A percentile compares a stretch with the other conserved stretches of the same genome.
phyloP scores from a whole-genome alignment of 1,140 invertebrate genomes.

The silkworm (Bombyx mori) region DNA sequence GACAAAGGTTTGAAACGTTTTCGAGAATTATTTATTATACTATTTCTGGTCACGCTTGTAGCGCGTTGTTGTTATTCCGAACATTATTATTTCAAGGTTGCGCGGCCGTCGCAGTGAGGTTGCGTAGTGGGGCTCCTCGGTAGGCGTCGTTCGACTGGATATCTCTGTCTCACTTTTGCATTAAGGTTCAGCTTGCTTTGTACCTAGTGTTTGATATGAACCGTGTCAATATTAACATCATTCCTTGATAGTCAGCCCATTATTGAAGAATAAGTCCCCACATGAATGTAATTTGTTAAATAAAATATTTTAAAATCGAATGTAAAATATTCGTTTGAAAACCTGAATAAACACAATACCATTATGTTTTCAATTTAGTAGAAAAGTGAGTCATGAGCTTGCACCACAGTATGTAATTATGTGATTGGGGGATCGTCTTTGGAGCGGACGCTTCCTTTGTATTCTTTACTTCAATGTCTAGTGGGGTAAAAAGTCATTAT shows the following conservation, averaged over 20 bases:
- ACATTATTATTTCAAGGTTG: slow-evolving; percentile 71
- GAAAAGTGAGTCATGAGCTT: slow-evolving; percentile 29
- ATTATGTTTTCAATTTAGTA: too few relatives aligned
- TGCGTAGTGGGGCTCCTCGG: slow-evolving; percentile 67
- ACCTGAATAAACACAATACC: slow-evolving; percentile 23
- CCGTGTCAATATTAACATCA: slow-evolving; percentile 41
- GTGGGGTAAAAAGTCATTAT: slow-evolving; percentile 5
- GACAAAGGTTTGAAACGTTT: slow-evolving; percentile 39
- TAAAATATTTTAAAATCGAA: slow-evolving; percentile 1
- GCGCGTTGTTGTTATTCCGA: slow-evolving; percentile 66
- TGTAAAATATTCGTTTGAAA: slow-evolving; percentile 17
- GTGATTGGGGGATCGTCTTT: slow-evolving; percentile 18
- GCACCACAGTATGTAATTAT: slow-evolving; percentile 23
- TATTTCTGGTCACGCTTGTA: slow-evolving; percentile 65
- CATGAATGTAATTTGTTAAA: slow-evolving; percentile 13
- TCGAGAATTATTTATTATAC: slow-evolving; percentile 53
- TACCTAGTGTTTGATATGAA: slow-evolving; percentile 57
- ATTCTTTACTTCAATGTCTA: slow-evolving; percentile 5
- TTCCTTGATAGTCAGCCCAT: slow-evolving; percentile 38
- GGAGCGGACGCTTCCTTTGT: slow-evolving; percentile 16
- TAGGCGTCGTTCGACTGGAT: slow-evolving; percentile 56
- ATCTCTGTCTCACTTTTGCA: slow-evolving; percentile 61
- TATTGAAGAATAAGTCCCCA: slow-evolving; percentile 26
- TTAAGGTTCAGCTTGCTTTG: slow-evolving; percentile 51
- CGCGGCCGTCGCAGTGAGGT: slow-evolving; percentile 64